Evolutionary conservation across 2,113 vertebrate genomes (phyloP), one percentile per base, ranked within the genome.

Genomic region (Psettodes erumei): DNA sequence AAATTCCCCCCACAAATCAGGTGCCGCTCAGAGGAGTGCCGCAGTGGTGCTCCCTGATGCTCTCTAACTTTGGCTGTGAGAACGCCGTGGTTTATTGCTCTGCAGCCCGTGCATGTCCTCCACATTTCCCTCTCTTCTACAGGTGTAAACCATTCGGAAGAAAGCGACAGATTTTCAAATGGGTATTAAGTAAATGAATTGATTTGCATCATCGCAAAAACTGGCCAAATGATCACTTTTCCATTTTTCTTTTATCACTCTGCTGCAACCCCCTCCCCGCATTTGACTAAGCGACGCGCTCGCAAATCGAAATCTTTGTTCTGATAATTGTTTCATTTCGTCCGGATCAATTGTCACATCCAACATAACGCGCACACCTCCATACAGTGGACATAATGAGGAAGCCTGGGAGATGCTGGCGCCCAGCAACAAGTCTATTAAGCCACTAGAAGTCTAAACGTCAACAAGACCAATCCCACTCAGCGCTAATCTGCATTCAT

Each of bases 401-500:
- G 74, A 70, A 83, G 79, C 74, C 68, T 53, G 68, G 79, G 62
- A 82, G 72, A 78, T 38, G 85, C 32, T 9, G 72, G 71, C 55
- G 42, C 86, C 60, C 67, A 48, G 87, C 90, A 91, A 90, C 90
- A 91, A 88, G 91, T 93, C 87, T 83, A 91, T 86, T 88, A 89
- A 85, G 87, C 79, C 68, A 71, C 80, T 64, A 74, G 79, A 89
- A 87, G 87, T 85, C 85, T 78, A 72, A 88, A 80, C 85, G 84
- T 87, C 86, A 86, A 90, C 81, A 77, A 56, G 82, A 73, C 89
- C 83, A 82, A 77, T 88, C 89, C 92, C 86, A 77, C 87, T 90
- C 86, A 63, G 61, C 75, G 77, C 91, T 94, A 91, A 93, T 93
- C 89, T 93, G 90, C 88, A 90, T 93, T 92, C 88, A 94, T 94